These are phyloP conservation scores for Orgyia antiqua DNA, from an alignment of 2,888 invertebrate genomes.

Conservation along the genomic window DNA sequence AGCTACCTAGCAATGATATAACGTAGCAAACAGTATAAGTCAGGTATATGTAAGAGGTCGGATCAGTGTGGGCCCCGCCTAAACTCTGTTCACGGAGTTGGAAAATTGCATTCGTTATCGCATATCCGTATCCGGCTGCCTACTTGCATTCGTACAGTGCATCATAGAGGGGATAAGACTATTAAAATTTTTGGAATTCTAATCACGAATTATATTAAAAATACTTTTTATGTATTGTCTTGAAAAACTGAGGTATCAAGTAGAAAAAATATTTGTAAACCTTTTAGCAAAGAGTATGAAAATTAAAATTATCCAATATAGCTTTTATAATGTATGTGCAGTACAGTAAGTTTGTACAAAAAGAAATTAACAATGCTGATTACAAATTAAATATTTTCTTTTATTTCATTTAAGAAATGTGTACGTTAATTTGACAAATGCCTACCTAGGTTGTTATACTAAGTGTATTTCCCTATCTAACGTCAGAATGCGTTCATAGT, in stretches of 20 bases:
- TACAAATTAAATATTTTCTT: no score
- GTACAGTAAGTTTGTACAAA: no score
- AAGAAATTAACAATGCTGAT: no score
- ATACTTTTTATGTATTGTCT: neutral
- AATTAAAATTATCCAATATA: no score
- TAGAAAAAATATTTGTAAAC: no score
- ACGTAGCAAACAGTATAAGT: constrained; percentile 16
- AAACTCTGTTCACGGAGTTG: constrained; percentile 69
- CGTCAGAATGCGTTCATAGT: no score
- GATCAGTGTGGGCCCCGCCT: constrained; percentile 52
- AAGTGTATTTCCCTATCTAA: no score
- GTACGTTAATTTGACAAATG: no score
- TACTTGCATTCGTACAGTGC: constrained; percentile 32
- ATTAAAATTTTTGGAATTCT: neutral
- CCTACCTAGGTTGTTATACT: no score
- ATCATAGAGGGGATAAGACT: constrained; percentile 23
- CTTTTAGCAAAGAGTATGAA: no score
- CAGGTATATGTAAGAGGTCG: constrained; percentile 48
- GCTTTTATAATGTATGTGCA: no score
- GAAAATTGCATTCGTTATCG: constrained; percentile 78
- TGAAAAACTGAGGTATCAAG: neutral
- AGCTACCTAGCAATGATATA: constrained; percentile 4
- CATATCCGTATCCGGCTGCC: constrained; percentile 58
- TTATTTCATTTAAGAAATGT: no score
- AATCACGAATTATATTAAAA: neutral